Conservation (phyloP, 2,888 invertebrate species). For the Cremastinae sp. region DNA sequence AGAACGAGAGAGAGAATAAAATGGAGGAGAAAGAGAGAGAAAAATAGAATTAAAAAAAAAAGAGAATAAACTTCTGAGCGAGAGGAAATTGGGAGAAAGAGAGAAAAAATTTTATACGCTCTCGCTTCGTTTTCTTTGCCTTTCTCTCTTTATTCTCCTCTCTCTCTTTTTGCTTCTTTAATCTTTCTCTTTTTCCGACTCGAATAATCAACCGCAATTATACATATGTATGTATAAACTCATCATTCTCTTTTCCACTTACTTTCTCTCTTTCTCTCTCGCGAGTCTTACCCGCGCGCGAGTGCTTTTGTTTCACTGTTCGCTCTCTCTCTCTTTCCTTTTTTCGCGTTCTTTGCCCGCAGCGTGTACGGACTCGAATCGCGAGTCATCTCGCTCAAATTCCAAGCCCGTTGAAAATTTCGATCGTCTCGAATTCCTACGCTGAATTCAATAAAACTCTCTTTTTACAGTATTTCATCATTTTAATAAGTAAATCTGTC, state of each 20-base stretch:
- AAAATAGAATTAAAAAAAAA: too few relatives aligned
- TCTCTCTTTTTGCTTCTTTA: too few relatives aligned
- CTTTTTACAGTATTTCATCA: neutral
- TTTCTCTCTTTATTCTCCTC: conserved; percentile 30
- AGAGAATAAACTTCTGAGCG: too few relatives aligned
- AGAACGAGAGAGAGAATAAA: too few relatives aligned
- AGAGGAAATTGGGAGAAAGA: too few relatives aligned
- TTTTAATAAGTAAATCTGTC: too few relatives aligned
- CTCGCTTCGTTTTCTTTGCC: conserved; percentile 2
- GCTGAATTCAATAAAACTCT: neutral
- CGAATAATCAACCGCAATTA: conserved; percentile 56
- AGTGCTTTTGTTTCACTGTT: conserved; percentile 45
- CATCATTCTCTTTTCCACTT: conserved; percentile 38
- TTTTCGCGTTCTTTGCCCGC: too few relatives aligned
- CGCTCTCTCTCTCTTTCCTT: conserved; percentile 30
- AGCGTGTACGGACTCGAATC: neutral
- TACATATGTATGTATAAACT: conserved; percentile 51
- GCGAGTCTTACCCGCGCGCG: conserved; percentile 14
- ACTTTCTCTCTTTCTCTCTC: conserved; percentile 13
- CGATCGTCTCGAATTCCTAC: conserved; percentile 1
- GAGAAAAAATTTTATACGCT: too few relatives aligned
- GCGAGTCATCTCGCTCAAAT: conserved; percentile 9
- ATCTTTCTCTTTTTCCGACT: conserved; percentile 16
- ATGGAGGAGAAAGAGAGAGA: too few relatives aligned
- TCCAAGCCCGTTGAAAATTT: conserved; percentile 21